Conservation (phyloP, 30 jellyfish, hydroid and myxozoan species). For the Pelagia noctiluca region DNA sequence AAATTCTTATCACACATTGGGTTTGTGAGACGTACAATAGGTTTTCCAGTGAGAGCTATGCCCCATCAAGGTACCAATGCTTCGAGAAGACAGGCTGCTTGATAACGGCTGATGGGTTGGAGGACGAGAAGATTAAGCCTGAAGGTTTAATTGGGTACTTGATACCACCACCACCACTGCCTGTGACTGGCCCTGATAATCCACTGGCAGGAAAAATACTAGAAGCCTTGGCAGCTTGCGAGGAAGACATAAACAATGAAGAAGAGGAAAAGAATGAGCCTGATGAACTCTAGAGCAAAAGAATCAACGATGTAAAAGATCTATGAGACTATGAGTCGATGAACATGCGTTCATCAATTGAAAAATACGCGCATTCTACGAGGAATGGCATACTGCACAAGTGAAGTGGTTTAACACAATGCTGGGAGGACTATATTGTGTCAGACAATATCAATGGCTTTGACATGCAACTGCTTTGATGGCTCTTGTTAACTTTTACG, state of each 20-base stretch:
- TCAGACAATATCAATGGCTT: no score
- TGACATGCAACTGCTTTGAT: no score
- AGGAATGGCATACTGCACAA: no score
- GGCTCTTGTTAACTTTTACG: no score
- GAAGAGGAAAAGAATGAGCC: no score
- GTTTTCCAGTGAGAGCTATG: conserved; percentile 40
- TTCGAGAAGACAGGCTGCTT: conserved; percentile 68
- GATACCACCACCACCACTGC: conserved; percentile 69
- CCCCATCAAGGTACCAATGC: conserved; percentile 31
- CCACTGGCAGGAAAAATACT: not conserved
- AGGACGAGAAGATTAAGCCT: conserved; percentile 44
- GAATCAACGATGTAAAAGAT: no score
- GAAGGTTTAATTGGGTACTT: conserved; percentile 67
- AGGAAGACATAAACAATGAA: not conserved
- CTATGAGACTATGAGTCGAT: no score
- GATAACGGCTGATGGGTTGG: conserved; percentile 58
- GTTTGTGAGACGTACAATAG: conserved; percentile 47
- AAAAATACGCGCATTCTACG: no score
- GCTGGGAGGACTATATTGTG: no score
- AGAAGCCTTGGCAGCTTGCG: not conserved
- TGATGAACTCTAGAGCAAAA: no score
- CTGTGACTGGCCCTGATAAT: conserved; percentile 29
- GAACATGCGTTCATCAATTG: no score
- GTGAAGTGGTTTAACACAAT: no score
- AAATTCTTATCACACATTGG: conserved; percentile 49